Percentiles rank a stretch among this genome's conserved stretches.
These are phyloP conservation scores for Scyliorhinus canicula DNA, from an alignment of 2,797 vertebrate species.

Conservation along the genomic window DNA sequence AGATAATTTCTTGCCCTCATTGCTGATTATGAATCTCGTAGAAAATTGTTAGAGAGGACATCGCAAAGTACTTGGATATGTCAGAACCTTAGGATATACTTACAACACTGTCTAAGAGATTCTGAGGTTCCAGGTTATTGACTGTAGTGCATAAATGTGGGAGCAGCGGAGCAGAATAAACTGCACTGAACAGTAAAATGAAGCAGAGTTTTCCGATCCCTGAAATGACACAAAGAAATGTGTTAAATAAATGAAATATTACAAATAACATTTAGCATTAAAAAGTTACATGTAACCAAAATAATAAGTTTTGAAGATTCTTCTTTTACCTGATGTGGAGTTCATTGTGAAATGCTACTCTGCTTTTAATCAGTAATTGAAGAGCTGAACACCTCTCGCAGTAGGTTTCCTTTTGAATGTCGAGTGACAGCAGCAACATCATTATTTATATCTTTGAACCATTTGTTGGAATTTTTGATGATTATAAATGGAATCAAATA, in stretches of 20 bases:
- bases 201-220: neutral
- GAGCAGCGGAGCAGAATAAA: neutral
- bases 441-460: constrained; percentile 27
- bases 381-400: neutral
- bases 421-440: neutral
- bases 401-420: neutral
- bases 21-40: neutral
- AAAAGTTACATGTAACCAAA: neutral
- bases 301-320: neutral
- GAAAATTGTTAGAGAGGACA: neutral
- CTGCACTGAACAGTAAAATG: neutral
- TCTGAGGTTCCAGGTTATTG: neutral
- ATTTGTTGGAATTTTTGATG: constrained; percentile 31
- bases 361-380: neutral
- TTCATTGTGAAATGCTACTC: constrained; percentile 3
- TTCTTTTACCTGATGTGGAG: neutral
- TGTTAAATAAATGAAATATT: constrained; percentile 6
- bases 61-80: neutral
- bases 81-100: neutral
- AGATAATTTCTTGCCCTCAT: neutral
- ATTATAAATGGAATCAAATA: constrained; percentile 13
- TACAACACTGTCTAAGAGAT: neutral
- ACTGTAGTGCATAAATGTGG: neutral
- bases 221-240: neutral
- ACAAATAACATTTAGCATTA: neutral